Conservation (phyloP, 30 jellyfish, hydroid and myxozoan genomes). For the Aurelia sp. region DNA sequence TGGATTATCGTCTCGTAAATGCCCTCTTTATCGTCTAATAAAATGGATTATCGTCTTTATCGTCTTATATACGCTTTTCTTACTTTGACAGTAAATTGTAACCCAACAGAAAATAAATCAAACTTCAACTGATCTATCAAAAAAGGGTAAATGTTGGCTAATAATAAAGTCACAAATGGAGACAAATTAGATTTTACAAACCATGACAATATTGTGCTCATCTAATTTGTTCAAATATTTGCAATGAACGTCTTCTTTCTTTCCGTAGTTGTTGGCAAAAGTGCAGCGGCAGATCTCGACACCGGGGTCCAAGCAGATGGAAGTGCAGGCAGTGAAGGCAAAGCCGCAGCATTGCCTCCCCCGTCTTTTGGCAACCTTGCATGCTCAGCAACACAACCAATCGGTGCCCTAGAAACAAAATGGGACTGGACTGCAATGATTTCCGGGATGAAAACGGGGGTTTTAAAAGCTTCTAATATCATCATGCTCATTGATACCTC, state of each 20-base stretch:
- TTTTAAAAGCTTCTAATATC: constrained; percentile 79
- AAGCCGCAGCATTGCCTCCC: constrained; percentile 90
- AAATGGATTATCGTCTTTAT: too few relatives aligned
- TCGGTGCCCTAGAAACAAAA: constrained; percentile 74
- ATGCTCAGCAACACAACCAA: constrained; percentile 90
- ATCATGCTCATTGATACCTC: constrained; percentile 82
- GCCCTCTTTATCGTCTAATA: too few relatives aligned
- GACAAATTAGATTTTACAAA: too few relatives aligned
- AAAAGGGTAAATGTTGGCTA: too few relatives aligned
- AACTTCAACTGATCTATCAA: too few relatives aligned
- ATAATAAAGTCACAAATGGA: too few relatives aligned
- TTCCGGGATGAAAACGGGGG: constrained; percentile 79
- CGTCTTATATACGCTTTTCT: too few relatives aligned
- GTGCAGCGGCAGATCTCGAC: constrained; percentile 74
- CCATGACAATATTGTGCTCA: too few relatives aligned
- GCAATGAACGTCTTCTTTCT: not conserved
- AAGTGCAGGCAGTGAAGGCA: constrained; percentile 76
- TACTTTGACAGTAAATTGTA: too few relatives aligned
- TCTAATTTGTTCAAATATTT: too few relatives aligned
- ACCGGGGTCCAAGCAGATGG: constrained; percentile 85
- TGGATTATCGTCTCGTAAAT: too few relatives aligned
- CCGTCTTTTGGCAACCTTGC: constrained; percentile 84
- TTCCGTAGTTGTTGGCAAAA: constrained; percentile 84
- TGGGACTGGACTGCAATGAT: constrained; percentile 93
- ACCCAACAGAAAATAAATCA: too few relatives aligned